Conservation (phyloP, 2,113 vertebrate species). For the Neomonachus schauinslandi region DNA sequence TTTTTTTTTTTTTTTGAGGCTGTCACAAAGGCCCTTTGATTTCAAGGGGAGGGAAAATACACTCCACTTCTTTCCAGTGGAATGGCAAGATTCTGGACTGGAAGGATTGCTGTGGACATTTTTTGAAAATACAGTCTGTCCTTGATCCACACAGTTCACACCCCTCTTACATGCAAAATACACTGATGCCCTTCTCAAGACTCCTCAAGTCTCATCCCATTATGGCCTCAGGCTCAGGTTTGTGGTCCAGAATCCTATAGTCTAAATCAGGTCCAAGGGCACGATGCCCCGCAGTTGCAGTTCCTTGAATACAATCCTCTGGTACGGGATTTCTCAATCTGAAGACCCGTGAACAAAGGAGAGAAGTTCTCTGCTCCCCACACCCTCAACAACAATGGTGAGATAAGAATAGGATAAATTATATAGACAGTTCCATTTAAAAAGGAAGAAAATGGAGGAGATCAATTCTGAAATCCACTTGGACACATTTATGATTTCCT, state of each 20-base stretch:
- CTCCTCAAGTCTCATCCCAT: background rate
- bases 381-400: no score
- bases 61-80: background rate
- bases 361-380: background rate
- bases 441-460: background rate
- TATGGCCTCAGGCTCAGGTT: background rate
- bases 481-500: background rate
- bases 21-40: background rate
- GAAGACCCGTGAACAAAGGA: background rate
- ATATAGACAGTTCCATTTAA: background rate
- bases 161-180: background rate
- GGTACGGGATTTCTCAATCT: background rate
- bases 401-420: accelerated
- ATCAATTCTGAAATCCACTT: background rate
- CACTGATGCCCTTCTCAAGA: background rate
- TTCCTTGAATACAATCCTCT: background rate
- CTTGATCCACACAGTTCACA: background rate
- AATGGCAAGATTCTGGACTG: background rate
- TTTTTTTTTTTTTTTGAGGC: background rate
- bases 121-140: background rate
- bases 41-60: background rate
- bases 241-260: no score
- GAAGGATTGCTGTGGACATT: background rate
- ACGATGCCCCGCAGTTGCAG: no score
- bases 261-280: background rate